Percentiles rank a stretch among this genome's conserved stretches.
Conservation (phyloP, 2,888 invertebrate species). For the Chloroclysta siterata region DNA sequence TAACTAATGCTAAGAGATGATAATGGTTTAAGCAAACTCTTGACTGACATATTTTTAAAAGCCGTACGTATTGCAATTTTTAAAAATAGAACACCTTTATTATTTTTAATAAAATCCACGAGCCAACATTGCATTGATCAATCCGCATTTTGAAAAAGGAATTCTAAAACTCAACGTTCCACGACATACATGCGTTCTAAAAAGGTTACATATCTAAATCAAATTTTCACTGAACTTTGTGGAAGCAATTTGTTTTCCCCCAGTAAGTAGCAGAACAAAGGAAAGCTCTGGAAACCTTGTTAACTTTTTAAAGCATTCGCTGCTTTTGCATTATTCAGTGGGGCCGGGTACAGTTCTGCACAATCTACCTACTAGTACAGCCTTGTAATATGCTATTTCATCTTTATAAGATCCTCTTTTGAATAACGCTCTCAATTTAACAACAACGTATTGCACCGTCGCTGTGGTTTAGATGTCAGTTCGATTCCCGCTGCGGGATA, state of each 20-base stretch:
- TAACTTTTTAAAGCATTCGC: conserved; percentile 82
- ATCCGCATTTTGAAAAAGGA: background rate
- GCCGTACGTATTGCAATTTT: too few species aligned
- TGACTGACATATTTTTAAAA: too few species aligned
- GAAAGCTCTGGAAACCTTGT: conserved; percentile 79
- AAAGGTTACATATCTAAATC: conserved; percentile 44
- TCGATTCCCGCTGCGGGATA: background rate
- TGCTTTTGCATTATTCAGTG: conserved; percentile 78
- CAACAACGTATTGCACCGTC: background rate
- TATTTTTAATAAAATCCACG: too few species aligned
- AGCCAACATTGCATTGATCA: background rate
- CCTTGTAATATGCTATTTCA: conserved; percentile 16
- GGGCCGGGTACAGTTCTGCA: conserved; percentile 54
- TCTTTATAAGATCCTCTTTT: conserved; percentile 16
- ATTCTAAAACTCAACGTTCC: background rate
- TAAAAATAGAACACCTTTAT: too few species aligned
- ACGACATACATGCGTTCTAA: conserved; percentile 14
- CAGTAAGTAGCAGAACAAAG: conserved; percentile 75
- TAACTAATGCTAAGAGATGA: too few species aligned
- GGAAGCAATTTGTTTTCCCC: conserved; percentile 74
- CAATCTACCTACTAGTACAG: conserved; percentile 40
- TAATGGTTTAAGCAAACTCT: too few species aligned
- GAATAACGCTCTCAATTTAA: conserved; percentile 4
- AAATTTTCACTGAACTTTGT: conserved; percentile 55
- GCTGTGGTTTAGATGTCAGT: background rate